Conservation (phyloP, 2,888 invertebrate species). For the Teinopalpus imperialis region DNA sequence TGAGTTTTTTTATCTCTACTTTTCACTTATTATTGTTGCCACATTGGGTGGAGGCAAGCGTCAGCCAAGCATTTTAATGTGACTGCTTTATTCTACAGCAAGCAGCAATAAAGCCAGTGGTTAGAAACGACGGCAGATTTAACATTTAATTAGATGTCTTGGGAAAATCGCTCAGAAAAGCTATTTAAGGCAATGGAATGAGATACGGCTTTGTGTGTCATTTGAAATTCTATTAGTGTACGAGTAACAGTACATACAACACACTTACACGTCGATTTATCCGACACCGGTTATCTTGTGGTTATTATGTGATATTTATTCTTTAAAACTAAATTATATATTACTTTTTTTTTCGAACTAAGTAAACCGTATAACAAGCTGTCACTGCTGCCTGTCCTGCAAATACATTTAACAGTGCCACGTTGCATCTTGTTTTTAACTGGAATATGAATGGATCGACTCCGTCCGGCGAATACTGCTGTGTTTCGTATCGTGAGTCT, state of each 20-base stretch:
- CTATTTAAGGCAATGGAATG: slow-evolving; percentile 37
- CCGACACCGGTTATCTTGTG: slow-evolving; percentile 29
- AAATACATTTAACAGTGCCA: too few species aligned
- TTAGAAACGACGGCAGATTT: slow-evolving; percentile 23
- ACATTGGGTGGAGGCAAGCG: neutral
- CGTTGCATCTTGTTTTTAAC: too few species aligned
- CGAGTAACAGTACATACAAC: slow-evolving; percentile 27
- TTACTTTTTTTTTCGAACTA: too few species aligned
- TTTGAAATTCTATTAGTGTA: slow-evolving; percentile 35
- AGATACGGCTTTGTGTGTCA: slow-evolving; percentile 26
- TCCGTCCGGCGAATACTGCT: too few species aligned
- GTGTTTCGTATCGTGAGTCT: too few species aligned
- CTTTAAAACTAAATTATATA: too few species aligned
- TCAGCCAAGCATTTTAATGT: slow-evolving; percentile 16
- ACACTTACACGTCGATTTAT: slow-evolving; percentile 27
- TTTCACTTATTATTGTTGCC: slow-evolving; percentile 9
- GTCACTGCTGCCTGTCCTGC: too few species aligned
- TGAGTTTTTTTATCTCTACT: too few species aligned
- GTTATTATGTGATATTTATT: neutral
- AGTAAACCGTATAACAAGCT: too few species aligned
- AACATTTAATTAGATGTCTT: slow-evolving; percentile 31
- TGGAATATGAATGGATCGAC: too few species aligned
- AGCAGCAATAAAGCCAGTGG: slow-evolving; percentile 15
- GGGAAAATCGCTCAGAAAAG: slow-evolving; percentile 36
- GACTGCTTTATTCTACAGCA: slow-evolving; percentile 10